Percentiles rank a stretch among this genome's conserved stretches.
Evolutionary conservation across 1,140 invertebrate species (phyloP).

Genomic region (Phymastichus coffea): DNA sequence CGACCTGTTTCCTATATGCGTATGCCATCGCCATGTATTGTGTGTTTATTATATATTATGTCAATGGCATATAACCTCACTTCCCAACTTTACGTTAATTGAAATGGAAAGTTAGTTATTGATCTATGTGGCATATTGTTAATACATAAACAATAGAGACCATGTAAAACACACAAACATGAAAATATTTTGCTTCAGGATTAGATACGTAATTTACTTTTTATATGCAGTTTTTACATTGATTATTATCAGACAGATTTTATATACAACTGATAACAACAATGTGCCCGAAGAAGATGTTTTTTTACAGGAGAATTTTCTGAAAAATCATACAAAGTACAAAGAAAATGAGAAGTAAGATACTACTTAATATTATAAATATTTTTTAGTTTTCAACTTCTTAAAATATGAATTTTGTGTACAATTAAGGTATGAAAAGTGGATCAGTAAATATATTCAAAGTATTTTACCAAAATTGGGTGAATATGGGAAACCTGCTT

Average conservation of each 20-base stretch:
- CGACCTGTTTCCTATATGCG: constrained; percentile 5
- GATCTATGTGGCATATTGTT: too few species aligned
- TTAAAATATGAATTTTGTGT: background rate
- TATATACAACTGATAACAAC: constrained; percentile 34
- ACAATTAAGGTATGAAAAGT: constrained; percentile 41
- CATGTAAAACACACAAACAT: constrained; percentile 30
- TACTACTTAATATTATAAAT: too few species aligned
- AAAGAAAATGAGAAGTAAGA: constrained; percentile 35
- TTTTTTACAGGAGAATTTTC: background rate
- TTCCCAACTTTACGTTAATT: background rate
- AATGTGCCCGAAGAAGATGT: constrained; percentile 22
- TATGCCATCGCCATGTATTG: background rate
- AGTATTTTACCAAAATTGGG: constrained; percentile 65
- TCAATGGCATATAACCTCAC: constrained; percentile 6
- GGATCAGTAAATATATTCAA: constrained; percentile 52
- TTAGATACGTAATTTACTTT: constrained; percentile 34
- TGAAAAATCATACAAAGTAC: constrained; percentile 22
- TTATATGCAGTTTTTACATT: constrained; percentile 37
- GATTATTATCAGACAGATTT: constrained; percentile 39
- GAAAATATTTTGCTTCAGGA: constrained; percentile 38
- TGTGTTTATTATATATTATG: background rate
- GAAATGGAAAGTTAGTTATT: background rate
- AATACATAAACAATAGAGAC: background rate
- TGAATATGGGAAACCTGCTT: constrained; percentile 69
- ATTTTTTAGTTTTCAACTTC: background rate